These are phyloP conservation scores for Apeltes quadracus DNA, from an alignment of 2,113 vertebrate genomes.

Conservation along the genomic window DNA sequence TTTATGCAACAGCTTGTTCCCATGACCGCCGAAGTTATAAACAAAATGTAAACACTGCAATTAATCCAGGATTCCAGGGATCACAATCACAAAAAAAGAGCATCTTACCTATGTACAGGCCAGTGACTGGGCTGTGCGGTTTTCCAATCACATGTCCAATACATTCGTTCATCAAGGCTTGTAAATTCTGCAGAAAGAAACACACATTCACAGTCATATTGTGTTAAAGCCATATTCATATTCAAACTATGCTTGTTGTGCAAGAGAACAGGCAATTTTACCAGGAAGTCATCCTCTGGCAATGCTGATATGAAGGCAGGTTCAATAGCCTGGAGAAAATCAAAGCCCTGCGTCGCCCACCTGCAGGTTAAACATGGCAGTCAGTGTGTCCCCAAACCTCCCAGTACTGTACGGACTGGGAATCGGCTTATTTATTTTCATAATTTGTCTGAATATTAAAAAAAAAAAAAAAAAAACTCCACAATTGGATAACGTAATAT, in stretches of 20 bases:
- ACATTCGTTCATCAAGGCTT: conserved; percentile 98
- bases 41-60: conserved; percentile 7
- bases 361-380: conserved; percentile 68
- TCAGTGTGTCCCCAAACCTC: conserved; percentile 4
- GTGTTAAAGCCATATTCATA: neutral
- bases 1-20: conserved; percentile 4
- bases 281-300: conserved; percentile 98
- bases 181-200: conserved; percentile 86
- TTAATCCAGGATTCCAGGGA: neutral
- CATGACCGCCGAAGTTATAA: conserved; percentile 21
- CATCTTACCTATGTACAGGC: conserved; percentile 91
- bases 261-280: conserved; percentile 67
- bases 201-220: neutral
- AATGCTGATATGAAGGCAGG: conserved; percentile 96
- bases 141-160: conserved; percentile 99
- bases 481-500: no score
- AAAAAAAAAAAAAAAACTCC: no score
- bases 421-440: neutral
- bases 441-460: neutral
- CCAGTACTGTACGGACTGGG: neutral
- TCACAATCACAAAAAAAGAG: neutral
- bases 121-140: conserved; percentile 97
- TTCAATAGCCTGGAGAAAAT: conserved; percentile 98
- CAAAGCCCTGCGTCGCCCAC: conserved; percentile 99
- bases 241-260: neutral